Evolutionary conservation across 1,140 invertebrate species (phyloP), one percentile per base, ranked within the genome.

Genomic region (Aphelenchoides fujianensis): DNA sequence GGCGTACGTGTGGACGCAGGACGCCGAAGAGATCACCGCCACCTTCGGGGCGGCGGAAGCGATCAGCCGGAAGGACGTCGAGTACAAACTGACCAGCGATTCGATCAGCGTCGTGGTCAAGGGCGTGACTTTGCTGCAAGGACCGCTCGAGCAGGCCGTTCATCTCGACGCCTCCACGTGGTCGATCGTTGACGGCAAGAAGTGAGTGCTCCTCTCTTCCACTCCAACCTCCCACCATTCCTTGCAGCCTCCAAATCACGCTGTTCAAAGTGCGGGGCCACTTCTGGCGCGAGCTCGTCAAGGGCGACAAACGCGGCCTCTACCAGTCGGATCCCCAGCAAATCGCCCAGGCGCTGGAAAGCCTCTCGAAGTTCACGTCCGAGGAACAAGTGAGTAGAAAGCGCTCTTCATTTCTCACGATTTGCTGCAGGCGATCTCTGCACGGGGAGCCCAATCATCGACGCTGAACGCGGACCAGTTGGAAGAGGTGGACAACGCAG

Each of bases 1-100:
- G 62, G 12, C 71, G 1, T 69, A 69, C 30, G 67, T 69, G n/a
- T 69, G 67, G 67, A 69, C 67, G 12, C 67, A 69, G 30, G 64
- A 69, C 31, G 67, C 67, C n/a, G 67, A 69, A 71, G 66, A 69
- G 71, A 68, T 69, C 30, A 28, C 16, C 30, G 64, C 37, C 19
- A 71, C 61, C 0, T 69, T 69, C 62, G 16, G 28, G 27, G 23
- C 32, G 12, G 67, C 19, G n/a, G 67, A 69, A 3, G 16, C 23
- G 23, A 71, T 69, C n/a, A 69, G 23, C 2, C 61, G 64, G 34
- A 28, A 16, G 12, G 67, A 69, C 34, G 30, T 69, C 19, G 16
- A 70, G 2, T 69, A 69, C 30, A 12, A 19, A 9, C n/a, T 69
- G 62, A 68, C 27, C 12, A n/a, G 23, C 23, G 66, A 69, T 12